These are phyloP conservation scores for Ophioninae sp. DNA, from an alignment of 2,888 invertebrate species.

Conservation along the genomic window DNA sequence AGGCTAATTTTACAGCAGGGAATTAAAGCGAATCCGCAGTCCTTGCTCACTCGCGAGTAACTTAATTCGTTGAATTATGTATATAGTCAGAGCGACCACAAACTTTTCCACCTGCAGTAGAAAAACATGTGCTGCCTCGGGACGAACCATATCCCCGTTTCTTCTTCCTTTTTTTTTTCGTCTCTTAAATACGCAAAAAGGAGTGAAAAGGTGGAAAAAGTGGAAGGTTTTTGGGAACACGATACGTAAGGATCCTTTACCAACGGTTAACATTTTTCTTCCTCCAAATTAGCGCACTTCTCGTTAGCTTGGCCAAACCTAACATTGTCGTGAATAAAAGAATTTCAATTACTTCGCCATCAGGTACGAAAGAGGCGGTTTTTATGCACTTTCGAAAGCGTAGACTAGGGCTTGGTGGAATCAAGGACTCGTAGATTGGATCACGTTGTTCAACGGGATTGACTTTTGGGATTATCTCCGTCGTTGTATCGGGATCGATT, in stretches of 20 bases:
- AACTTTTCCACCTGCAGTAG: constrained; percentile 39
- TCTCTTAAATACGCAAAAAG: background rate
- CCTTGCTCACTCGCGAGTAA: constrained; percentile 56
- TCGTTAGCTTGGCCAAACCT: background rate
- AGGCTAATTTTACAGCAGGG: constrained; percentile 61
- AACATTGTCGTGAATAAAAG: background rate
- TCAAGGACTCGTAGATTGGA: background rate
- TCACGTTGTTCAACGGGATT: background rate
- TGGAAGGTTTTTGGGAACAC: background rate
- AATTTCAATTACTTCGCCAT: background rate
- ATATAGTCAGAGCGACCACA: constrained; percentile 34
- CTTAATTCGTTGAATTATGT: constrained; percentile 65
- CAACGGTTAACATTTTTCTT: background rate
- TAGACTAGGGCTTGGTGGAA: background rate
- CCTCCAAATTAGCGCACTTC: background rate
- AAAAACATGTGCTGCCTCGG: constrained; percentile 17
- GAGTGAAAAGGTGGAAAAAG: background rate
- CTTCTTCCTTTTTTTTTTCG: background rate
- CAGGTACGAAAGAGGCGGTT: background rate
- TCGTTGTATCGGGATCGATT: no score
- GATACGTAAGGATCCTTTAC: background rate
- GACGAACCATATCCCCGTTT: background rate
- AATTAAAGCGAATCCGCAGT: constrained; percentile 55
- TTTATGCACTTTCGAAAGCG: background rate
- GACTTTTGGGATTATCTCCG: background rate